Conservation (phyloP, 2,888 invertebrate genomes). For the Cephus spinipes region DNA sequence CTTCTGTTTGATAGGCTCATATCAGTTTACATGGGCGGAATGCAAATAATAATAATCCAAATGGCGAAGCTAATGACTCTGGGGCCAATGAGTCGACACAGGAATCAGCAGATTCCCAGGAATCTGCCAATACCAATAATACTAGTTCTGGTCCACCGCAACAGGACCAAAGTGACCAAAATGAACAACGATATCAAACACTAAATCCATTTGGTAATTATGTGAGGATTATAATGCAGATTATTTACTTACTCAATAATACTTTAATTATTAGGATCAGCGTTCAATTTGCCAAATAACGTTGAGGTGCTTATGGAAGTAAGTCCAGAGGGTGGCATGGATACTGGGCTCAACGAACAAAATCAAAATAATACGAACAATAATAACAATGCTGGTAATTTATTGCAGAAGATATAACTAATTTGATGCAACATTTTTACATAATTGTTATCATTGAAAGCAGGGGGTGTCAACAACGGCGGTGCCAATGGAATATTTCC, state of each 20-base stretch:
- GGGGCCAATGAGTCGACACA: constrained; percentile 1
- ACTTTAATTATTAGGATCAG: constrained; percentile 37
- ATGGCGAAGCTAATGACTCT: constrained; percentile 9
- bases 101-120: constrained; percentile 1
- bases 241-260: background rate
- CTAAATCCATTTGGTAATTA: constrained; percentile 36
- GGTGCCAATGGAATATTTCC: constrained; percentile 56
- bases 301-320: constrained; percentile 75
- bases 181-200: constrained; percentile 21
- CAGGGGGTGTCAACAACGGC: constrained; percentile 34
- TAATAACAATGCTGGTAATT: constrained; percentile 25
- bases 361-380: constrained; percentile 27
- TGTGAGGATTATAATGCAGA: background rate
- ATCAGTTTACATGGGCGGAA: constrained; percentile 52
- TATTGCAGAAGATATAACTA: background rate
- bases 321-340: constrained; percentile 67
- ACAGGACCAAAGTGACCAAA: constrained; percentile 34
- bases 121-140: constrained; percentile 22
- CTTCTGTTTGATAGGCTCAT: constrained; percentile 42
- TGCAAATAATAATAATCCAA: constrained; percentile 40
- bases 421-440: background rate
- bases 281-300: constrained; percentile 62
- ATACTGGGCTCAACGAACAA: constrained; percentile 38
- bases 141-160: constrained; percentile 33
- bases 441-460: background rate